Evolutionary conservation across 2,113 vertebrate genomes (phyloP), one percentile per base, ranked within the genome.

Genomic region (Penelope pileata): DNA sequence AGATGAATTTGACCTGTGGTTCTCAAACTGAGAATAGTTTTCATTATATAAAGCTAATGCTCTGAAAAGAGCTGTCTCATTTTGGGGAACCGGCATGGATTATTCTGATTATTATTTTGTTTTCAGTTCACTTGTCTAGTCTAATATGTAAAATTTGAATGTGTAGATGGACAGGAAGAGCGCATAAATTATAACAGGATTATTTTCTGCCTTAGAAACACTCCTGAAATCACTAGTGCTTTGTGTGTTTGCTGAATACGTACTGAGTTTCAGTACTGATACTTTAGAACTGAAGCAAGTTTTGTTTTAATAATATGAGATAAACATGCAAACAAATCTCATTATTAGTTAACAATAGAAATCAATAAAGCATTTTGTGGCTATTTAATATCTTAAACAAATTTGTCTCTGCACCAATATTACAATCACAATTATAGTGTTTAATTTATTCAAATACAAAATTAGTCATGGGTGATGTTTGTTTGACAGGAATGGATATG

Each of bases 321-420:
- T 10, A 80, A 3, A 17, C 6, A 77, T 27, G n/a, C 2, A 88
- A 47, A 21, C 6, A 50, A 59, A 54, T 26, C 0, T 0, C 1
- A 38, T 64, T 54, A 73, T 19, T 64, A 32, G 14, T 47, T 42
- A 59, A 45, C 21, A 43, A 32, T 9, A 5, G 24, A 53, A 42
- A 23, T 30, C 26, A 26, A 24, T 56, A n/a, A 72, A 63, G 0
- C 0, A 24, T 51, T 42, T 70, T 36, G 38, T 75, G 18, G 1
- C 8, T 59, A 4, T 76, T 10, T 83, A 68, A 58, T 76, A 50
- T 86, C 9, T 12, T 86, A 59, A 63, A 9, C 1, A 78, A 94
- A 45, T 42, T 12, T 72, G 7, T 50, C 15, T 24, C 9, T 34
- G 4, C 11, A 32, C 3, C 23, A 59, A 5, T 58, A 24, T 81